These are phyloP conservation scores for Lysandra coridon DNA, from an alignment of 2,888 invertebrate genomes.

Conservation along the genomic window DNA sequence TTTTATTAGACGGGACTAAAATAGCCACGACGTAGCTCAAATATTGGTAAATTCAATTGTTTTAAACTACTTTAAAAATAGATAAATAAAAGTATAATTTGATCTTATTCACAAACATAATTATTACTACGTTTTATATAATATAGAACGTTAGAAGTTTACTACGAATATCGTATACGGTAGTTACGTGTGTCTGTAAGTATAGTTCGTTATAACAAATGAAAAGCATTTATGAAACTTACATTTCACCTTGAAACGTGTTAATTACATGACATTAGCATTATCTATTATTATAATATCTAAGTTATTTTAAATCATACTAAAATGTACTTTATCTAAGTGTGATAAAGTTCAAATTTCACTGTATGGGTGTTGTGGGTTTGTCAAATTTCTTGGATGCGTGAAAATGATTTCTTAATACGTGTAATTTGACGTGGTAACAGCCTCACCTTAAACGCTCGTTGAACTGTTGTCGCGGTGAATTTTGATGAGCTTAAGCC, in stretches of 20 bases:
- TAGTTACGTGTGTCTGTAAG: no score
- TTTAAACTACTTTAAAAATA: no score
- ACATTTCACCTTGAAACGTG: not conserved
- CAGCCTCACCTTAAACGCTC: not conserved
- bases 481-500: not conserved
- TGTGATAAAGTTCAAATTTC: not conserved
- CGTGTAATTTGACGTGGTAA: not conserved
- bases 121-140: no score
- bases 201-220: no score
- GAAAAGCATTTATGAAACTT: not conserved
- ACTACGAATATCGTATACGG: no score
- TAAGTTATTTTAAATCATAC: not conserved
- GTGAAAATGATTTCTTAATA: conserved; percentile 18
- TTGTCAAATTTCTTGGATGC: conserved; percentile 4
- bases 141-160: no score
- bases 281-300: not conserved
- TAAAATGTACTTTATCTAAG: not conserved
- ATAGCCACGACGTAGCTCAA: no score
- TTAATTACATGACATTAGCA: not conserved
- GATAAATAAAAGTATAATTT: no score
- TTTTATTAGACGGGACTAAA: no score
- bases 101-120: no score
- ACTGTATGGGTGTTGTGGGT: not conserved
- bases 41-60: no score
- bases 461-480: not conserved